Base-by-base conservation (phyloP, 2,797 vertebrate species). In the Pampus argenteus region DNA sequence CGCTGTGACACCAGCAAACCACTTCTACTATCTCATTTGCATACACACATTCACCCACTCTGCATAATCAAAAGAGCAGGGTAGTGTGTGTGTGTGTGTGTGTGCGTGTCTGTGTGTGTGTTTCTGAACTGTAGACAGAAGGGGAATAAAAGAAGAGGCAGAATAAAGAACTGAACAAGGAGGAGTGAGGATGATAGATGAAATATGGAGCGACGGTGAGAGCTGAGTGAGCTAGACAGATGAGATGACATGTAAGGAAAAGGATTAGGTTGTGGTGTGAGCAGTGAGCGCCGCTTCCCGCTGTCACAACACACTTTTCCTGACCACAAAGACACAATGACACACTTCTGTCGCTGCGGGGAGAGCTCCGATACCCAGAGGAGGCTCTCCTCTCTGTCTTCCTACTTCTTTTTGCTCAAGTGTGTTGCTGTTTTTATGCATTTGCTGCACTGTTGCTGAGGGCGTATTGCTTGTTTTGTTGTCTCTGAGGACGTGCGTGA, bases 221-320 rank as follows among this genome's bases (percentile, higher is more conserved):
- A 78, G 60, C 70, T 54, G 73, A 70, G 71, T 42, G 4, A 54
- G 59, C 49, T 9, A 52, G 78, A 68, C 45, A 74, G 66, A 79
- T 70, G 60, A 81, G 66, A 78, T 31, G 11, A 73, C 28, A 55
- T 57, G 55, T 50, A 59, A 70, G 65, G 69, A 56, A 81, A 55
- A 79, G 58, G 72, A 71, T 86, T 68, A 79, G 48, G 59, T 63
- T 75, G 67, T 47, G 61, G 74, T 64, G 68, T 51, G 51, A 78
- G 60, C 22, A 1, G 59, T 0, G 60, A 79, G 71, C 31, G 31
- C 54, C 78, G 83, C 60, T 72, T 78, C 54, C 60, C 8, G 29
- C 78, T 71, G 78, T 84, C 86, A 88, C 71, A 86, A 75, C 74
- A 86, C 75, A 68, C 66, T 76, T 66, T 71, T 75, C 25, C 71